Base-by-base conservation (phyloP, 2,113 vertebrate genomes). In the Gymnocephalus cernua region DNA sequence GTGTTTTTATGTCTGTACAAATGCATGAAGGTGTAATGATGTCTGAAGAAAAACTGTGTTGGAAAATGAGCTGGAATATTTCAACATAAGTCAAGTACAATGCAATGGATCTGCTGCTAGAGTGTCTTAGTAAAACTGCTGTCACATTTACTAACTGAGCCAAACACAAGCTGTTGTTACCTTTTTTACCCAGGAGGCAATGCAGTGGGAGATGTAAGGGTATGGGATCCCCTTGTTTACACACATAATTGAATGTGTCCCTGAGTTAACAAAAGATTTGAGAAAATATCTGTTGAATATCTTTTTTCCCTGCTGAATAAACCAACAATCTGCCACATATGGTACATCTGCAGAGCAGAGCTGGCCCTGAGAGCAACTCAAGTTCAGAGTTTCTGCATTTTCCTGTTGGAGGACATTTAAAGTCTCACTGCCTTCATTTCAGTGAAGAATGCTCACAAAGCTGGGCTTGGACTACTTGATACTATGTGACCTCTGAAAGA, bases 1-100 rank as follows among this genome's bases (percentile, higher is more conserved):
- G 54, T 63, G 44, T 50, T 86, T 71, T 73, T 25, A 62, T 65
- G 14, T 84, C 78, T 25, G 18, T 61, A 50, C 47, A 57, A 70
- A 74, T 85, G 63, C 41, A 66, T 19, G 25, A 80, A 29, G 59
- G 50, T 84, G 62, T 53, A 68, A 63, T 58, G 61, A 82, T 38
- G 29, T 59, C 74, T 77, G 61, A 48, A 66, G 7, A 68, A 74
- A 63, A 38, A 47, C n/a, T 10, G 9, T 74, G 41, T 41, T 54
- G 6, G 61, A 77, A 79, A 61, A 66, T 59, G 45, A 67, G 44
- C 10, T 14, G 4, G 25, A 57, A 67, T 64, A 71, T 58, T 79
- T 45, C 21, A 62, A 29, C 63, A 35, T 14, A 10, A 45, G 51
- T 65, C 3, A n/a, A 67, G 47, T 54, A 9, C 32, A 25, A 44